phyloP scores from a whole-genome alignment of 2,797 vertebrate species.

The Onychomys leucogaster region DNA sequence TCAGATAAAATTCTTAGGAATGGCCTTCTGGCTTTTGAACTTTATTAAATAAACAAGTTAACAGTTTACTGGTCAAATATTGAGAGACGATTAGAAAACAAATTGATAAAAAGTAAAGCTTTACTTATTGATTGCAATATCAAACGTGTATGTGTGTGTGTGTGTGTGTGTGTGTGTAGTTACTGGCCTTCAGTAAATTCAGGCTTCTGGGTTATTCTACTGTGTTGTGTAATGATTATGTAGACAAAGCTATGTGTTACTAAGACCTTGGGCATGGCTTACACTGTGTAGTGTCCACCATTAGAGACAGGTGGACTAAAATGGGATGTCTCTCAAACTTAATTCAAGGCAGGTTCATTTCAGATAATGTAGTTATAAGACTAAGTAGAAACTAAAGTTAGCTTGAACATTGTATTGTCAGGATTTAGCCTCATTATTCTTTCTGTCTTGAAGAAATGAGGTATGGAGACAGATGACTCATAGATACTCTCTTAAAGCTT shows the following conservation, averaged over 20 bases:
- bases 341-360: background rate
- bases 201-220: background rate
- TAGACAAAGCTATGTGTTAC: background rate
- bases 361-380: background rate
- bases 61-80: background rate
- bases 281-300: background rate
- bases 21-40: background rate
- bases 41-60: constrained; percentile 31
- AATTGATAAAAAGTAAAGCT: background rate
- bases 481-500: background rate
- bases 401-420: background rate
- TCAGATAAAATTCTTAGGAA: constrained; percentile 12
- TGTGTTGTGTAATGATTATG: background rate
- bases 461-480: background rate
- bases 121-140: background rate
- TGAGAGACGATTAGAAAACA: constrained; percentile 42
- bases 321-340: background rate
- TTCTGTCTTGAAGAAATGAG: constrained; percentile 53
- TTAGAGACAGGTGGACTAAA: background rate
- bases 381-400: background rate
- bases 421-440: background rate
- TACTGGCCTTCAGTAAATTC: background rate
- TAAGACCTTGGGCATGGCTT: background rate
- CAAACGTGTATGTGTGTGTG: background rate
- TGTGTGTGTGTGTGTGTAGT: background rate